phyloP scores from a whole-genome alignment of 2,113 vertebrate species.

The Eclectus roratus region DNA sequence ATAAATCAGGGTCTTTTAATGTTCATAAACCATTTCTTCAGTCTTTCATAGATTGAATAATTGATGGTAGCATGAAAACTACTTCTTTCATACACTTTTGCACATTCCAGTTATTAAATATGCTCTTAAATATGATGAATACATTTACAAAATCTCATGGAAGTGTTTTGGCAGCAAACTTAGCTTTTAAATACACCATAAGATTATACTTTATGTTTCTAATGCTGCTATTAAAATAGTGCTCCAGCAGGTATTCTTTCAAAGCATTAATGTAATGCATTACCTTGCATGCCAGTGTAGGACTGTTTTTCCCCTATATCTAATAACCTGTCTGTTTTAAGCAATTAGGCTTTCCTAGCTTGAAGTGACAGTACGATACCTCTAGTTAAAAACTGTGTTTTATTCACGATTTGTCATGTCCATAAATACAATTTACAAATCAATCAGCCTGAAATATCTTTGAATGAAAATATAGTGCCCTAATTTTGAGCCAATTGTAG shows the following conservation, averaged over 20 bases:
- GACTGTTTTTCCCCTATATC: background rate
- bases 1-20: background rate
- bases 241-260: background rate
- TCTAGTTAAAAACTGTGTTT: background rate
- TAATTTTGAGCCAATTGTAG: slow-evolving; percentile 13
- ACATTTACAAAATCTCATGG: background rate
- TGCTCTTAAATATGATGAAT: background rate
- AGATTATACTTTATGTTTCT: background rate
- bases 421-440: background rate
- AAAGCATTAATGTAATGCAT: background rate
- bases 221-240: background rate
- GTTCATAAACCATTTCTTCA: background rate
- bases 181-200: background rate
- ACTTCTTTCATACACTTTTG: background rate
- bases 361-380: background rate
- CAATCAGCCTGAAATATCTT: slow-evolving; percentile 12
- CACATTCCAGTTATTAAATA: background rate
- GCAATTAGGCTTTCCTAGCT: slow-evolving; percentile 1
- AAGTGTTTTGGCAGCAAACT: background rate
- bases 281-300: background rate
- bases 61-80: background rate
- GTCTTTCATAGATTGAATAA: background rate
- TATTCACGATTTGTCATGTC: background rate
- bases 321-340: slow-evolving; percentile 25
- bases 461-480: background rate